These are phyloP conservation scores for Eretmochelys imbricata DNA, from an alignment of 2,113 vertebrate genomes.

Conservation along the genomic window DNA sequence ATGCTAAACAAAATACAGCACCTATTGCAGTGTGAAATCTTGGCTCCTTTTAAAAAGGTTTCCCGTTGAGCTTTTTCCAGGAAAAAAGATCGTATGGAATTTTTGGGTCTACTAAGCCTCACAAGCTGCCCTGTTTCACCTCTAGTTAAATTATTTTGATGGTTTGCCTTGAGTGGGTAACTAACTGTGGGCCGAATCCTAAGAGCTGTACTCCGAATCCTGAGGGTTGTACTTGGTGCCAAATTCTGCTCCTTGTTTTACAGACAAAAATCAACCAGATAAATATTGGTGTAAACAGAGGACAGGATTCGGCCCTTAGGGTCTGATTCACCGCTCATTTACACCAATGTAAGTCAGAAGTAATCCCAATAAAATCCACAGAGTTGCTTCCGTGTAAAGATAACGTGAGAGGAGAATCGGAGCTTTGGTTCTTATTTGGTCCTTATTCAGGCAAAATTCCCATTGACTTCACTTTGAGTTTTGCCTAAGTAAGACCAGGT, in stretches of 20 bases:
- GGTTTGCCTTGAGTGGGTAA: neutral
- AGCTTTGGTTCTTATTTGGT: neutral
- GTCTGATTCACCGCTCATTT: neutral
- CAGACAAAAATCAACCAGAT: neutral
- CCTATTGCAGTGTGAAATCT: conserved; percentile 6
- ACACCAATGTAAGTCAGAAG: neutral
- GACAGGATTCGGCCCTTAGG: neutral
- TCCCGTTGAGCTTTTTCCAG: neutral
- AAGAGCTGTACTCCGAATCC: neutral
- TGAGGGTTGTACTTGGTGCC: neutral
- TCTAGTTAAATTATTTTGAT: neutral
- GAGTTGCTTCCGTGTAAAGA: neutral
- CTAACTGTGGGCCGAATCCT: neutral
- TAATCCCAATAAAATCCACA: neutral
- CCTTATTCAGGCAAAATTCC: neutral
- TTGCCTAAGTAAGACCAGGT: neutral
- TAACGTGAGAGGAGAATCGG: neutral
- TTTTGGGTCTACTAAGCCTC: neutral
- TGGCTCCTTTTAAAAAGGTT: neutral
- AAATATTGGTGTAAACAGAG: neutral
- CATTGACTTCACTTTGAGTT: neutral
- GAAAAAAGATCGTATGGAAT: rapidly evolving
- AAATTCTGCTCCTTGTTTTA: neutral
- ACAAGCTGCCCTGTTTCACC: neutral
- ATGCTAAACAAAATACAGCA: conserved; percentile 23